A percentile compares a stretch with the other conserved stretches of the same genome.
phyloP scores from a whole-genome alignment of 2,888 invertebrate species.

The Mayetiola destructor region DNA sequence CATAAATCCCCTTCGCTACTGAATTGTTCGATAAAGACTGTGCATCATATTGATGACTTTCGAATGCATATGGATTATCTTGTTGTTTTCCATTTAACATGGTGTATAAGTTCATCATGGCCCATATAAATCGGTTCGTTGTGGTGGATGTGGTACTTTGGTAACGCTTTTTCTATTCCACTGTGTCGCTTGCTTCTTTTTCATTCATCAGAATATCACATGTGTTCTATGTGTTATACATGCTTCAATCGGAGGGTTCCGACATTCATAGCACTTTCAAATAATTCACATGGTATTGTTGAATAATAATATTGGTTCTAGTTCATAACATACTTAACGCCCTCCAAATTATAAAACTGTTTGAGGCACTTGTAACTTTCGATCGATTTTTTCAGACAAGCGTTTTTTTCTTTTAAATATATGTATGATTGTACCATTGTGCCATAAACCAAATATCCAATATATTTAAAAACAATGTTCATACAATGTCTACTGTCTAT shows the following conservation, averaged over 20 bases:
- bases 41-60: conserved; percentile 12
- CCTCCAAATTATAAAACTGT: conserved; percentile 7
- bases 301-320: background rate
- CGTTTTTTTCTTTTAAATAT: no score
- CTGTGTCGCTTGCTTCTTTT: background rate
- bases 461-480: no score
- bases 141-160: conserved; percentile 8
- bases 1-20: conserved; percentile 6
- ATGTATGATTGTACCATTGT: no score
- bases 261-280: no score
- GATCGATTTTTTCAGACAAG: no score
- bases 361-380: no score
- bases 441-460: no score
- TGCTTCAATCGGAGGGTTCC: background rate
- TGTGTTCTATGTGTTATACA: conserved; percentile 1
- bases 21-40: no score
- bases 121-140: conserved; percentile 3
- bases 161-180: background rate
- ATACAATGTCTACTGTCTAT: no score
- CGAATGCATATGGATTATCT: conserved; percentile 10
- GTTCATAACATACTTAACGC: background rate
- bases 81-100: background rate
- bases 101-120: background rate
- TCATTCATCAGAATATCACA: background rate
- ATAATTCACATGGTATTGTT: background rate